A percentile compares a stretch with the other conserved stretches of the same genome.
These are phyloP conservation scores for Pyrgus malvae DNA, from an alignment of 2,888 invertebrate genomes.

Conservation along the genomic window DNA sequence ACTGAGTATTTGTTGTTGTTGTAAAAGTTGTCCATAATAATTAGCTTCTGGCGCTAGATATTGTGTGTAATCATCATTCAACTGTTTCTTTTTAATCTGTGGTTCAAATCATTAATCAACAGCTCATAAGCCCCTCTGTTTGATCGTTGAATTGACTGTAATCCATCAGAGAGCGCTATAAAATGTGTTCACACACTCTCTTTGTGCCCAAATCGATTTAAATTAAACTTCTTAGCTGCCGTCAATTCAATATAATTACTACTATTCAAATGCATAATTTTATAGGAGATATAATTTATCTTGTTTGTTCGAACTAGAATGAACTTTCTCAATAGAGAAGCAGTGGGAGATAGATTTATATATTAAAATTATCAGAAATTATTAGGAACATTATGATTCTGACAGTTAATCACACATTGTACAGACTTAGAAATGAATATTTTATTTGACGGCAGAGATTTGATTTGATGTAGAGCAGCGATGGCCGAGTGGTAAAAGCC, in stretches of 20 bases:
- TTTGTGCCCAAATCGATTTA: constrained; percentile 22
- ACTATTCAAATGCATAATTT: constrained; percentile 23
- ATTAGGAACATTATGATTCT: background rate
- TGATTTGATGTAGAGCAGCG: too few species aligned
- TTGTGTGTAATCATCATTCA: background rate
- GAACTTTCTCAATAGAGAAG: background rate
- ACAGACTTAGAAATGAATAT: too few species aligned
- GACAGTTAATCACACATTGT: background rate
- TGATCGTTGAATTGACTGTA: constrained; percentile 32
- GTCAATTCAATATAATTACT: constrained; percentile 22
- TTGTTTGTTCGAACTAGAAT: constrained; percentile 10
- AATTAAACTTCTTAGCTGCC: constrained; percentile 23
- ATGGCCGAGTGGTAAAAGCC: too few species aligned
- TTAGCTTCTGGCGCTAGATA: too few species aligned
- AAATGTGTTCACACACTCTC: constrained; percentile 18
- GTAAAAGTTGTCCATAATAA: too few species aligned
- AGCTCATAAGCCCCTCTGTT: constrained; percentile 28
- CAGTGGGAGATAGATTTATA: background rate
- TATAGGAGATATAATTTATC: constrained; percentile 21
- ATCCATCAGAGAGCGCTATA: constrained; percentile 20
- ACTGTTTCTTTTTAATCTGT: constrained; percentile 3
- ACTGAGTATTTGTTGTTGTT: too few species aligned
- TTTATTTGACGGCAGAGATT: too few species aligned
- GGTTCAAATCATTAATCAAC: constrained; percentile 27
- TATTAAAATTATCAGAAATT: background rate